Evolutionary conservation across 2,797 vertebrate genomes (phyloP).

Genomic region (Clamator glandarius): DNA sequence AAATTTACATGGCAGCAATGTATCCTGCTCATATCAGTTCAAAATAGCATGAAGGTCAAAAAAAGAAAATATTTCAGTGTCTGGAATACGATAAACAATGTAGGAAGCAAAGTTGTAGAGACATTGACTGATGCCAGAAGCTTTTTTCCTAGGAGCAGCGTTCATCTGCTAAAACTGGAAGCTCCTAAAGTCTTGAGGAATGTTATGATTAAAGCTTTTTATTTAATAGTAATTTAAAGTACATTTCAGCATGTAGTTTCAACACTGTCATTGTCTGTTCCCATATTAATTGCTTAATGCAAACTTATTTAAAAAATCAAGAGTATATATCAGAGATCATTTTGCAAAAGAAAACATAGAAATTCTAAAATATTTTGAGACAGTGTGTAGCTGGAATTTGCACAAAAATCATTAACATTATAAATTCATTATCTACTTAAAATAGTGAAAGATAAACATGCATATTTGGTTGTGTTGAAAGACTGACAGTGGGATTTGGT

Average conservation of each 20-base stretch:
- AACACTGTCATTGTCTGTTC: background rate
- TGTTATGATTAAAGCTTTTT: background rate
- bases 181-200: background rate
- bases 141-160: background rate
- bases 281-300: background rate
- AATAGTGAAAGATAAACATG: background rate
- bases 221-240: background rate
- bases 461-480: background rate
- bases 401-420: background rate
- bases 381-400: background rate
- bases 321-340: background rate
- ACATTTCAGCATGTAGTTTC: background rate
- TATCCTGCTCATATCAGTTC: background rate
- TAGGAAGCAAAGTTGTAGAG: background rate
- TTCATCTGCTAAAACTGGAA: background rate
- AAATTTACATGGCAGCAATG: background rate
- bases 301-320: background rate
- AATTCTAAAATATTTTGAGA: background rate
- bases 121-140: background rate
- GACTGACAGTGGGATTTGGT: background rate
- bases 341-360: background rate
- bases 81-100: background rate
- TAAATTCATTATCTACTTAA: background rate
- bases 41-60: background rate
- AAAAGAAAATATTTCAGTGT: background rate